Evolutionary conservation across 2,113 vertebrate genomes (phyloP).

Genomic region (Lycocorax pyrrhopterus): DNA sequence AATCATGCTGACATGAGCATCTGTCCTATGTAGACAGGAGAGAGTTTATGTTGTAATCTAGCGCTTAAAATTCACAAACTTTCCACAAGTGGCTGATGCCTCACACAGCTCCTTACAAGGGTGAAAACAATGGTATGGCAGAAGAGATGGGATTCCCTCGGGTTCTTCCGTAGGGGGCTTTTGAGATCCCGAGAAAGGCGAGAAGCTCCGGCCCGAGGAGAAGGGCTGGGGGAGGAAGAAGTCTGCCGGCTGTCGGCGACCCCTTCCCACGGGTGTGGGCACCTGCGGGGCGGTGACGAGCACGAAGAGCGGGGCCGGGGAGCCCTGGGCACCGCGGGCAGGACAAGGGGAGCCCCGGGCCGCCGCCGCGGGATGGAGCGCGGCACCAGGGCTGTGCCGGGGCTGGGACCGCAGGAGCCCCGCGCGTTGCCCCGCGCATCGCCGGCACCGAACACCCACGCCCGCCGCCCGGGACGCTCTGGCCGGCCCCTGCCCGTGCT

Average conservation of each 20-base stretch:
- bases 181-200: neutral
- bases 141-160: neutral
- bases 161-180: neutral
- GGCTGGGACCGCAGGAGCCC: neutral
- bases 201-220: neutral
- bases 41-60: neutral
- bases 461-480: neutral
- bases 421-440: neutral
- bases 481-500: too few relatives aligned
- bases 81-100: neutral
- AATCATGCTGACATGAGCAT: neutral
- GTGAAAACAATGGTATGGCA: neutral
- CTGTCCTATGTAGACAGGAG: neutral
- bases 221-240: fast-evolving
- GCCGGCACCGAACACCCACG: neutral
- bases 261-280: neutral
- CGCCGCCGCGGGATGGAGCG: neutral
- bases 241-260: fast-evolving
- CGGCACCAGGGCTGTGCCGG: neutral
- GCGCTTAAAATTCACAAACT: neutral
- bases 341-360: neutral
- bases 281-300: neutral
- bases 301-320: neutral
- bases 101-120: neutral
- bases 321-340: neutral